A percentile compares a stretch with the other conserved stretches of the same genome.
phyloP scores from a whole-genome alignment of 2,113 vertebrate species.

The Ornithorhynchus anatinus region DNA sequence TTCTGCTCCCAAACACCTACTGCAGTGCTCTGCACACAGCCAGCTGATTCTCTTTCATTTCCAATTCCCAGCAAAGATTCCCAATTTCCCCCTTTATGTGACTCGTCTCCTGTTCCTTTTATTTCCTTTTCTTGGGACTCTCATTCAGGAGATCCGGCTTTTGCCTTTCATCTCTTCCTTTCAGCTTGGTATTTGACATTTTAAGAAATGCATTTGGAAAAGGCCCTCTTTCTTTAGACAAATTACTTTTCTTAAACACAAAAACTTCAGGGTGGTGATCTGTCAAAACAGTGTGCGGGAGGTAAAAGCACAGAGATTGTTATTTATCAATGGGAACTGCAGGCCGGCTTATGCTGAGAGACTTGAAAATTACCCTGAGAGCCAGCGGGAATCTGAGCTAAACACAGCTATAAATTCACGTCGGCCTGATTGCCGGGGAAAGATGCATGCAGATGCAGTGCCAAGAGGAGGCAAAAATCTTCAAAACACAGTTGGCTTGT shows the following conservation, averaged over 20 bases:
- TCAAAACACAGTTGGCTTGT: too few relatives aligned
- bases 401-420: constrained; percentile 11
- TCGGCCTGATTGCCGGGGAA: neutral
- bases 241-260: constrained; percentile 33
- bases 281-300: constrained; percentile 40
- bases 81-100: neutral
- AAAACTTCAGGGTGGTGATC: constrained; percentile 20
- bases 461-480: neutral
- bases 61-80: too few relatives aligned
- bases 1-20: too few relatives aligned
- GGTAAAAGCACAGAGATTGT: neutral
- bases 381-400: constrained; percentile 15
- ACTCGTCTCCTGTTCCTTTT: neutral
- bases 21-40: too few relatives aligned
- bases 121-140: neutral
- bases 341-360: constrained; percentile 11
- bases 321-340: constrained; percentile 28
- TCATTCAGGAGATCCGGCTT: neutral
- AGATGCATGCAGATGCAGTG: neutral
- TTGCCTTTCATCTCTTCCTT: neutral
- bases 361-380: constrained; percentile 47
- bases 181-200: constrained; percentile 19
- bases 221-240: constrained; percentile 24
- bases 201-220: constrained; percentile 30
- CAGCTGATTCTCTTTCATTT: too few relatives aligned